These are phyloP conservation scores for Chrysomallon squamiferum DNA, from an alignment of 1,140 invertebrate genomes.

Conservation along the genomic window DNA sequence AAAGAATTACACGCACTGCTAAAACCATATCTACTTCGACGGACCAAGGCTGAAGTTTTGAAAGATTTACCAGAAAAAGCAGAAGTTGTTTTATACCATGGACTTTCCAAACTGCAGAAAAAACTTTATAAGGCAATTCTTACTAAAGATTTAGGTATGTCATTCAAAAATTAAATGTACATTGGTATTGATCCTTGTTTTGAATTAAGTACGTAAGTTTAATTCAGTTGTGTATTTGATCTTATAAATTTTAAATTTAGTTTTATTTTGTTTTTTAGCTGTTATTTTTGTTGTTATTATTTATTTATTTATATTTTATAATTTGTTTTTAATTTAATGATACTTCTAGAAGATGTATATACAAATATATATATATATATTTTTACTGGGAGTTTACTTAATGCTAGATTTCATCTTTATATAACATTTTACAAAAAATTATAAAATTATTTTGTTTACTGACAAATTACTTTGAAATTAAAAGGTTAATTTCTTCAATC, in stretches of 20 bases:
- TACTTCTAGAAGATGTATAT: too few relatives aligned
- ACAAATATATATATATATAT: too few relatives aligned
- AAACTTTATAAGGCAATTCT: constrained; percentile 63
- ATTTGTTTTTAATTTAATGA: too few relatives aligned
- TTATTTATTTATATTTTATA: too few relatives aligned
- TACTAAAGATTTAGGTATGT: constrained; percentile 55
- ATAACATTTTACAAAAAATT: too few relatives aligned
- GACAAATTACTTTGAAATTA: too few relatives aligned
- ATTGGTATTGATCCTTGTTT: not conserved
- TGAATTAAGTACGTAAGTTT: not conserved
- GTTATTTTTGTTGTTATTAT: too few relatives aligned
- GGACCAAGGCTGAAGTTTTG: constrained; percentile 56
- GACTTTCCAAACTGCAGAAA: constrained; percentile 58
- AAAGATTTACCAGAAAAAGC: constrained; percentile 57
- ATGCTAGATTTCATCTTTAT: too few relatives aligned
- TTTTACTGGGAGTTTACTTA: too few relatives aligned
- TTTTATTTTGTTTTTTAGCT: too few relatives aligned
- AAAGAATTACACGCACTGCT: constrained; percentile 50
- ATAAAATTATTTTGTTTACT: too few relatives aligned
- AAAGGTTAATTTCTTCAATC: too few relatives aligned
- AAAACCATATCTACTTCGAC: constrained; percentile 55
- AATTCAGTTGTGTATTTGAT: not conserved
- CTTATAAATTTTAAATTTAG: not conserved
- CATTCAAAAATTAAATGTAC: not conserved
- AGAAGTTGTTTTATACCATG: constrained; percentile 62